Percentiles rank a stretch among this genome's conserved stretches.
phyloP scores from a whole-genome alignment of 2,888 invertebrate genomes.

The Stegana nigrithorax region DNA sequence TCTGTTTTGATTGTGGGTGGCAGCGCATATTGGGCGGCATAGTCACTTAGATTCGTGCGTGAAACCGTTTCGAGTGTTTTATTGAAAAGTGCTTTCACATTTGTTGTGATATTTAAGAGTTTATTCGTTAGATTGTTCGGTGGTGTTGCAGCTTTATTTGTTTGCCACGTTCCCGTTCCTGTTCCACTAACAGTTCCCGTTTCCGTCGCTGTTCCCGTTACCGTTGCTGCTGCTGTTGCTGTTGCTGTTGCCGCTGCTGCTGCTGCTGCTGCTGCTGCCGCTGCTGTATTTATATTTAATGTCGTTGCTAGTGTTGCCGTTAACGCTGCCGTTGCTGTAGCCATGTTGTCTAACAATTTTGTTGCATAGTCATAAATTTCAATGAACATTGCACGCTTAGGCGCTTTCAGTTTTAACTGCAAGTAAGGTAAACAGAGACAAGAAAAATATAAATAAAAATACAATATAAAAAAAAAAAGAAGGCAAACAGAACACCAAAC shows the following conservation, averaged over 20 bases:
- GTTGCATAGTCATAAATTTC: conserved; percentile 59
- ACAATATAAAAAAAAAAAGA: neutral
- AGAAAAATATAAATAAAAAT: no score
- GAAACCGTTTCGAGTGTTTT: conserved; percentile 49
- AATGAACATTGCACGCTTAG: conserved; percentile 40
- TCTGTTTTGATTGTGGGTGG: conserved; percentile 26
- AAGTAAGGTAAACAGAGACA: no score
- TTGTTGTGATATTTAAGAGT: conserved; percentile 44
- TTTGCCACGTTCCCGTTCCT: no score
- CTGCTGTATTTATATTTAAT: no score
- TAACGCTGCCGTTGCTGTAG: conserved; percentile 41
- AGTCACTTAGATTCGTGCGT: conserved; percentile 41
- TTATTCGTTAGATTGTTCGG: conserved; percentile 45
- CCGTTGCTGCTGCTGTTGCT: conserved; percentile 25
- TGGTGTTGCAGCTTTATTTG: conserved; percentile 27
- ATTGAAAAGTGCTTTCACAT: conserved; percentile 49
- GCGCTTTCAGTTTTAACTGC: no score
- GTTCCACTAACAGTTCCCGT: conserved; percentile 4
- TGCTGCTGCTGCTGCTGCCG: conserved; percentile 25
- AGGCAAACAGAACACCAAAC: no score
- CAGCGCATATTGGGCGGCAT: conserved; percentile 34
- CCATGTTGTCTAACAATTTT: conserved; percentile 57
- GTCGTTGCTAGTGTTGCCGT: no score
- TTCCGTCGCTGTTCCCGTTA: conserved; percentile 12
- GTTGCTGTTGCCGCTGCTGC: conserved; percentile 11